phyloP scores from a whole-genome alignment of 2,888 invertebrate species.

The Selenia dentaria region DNA sequence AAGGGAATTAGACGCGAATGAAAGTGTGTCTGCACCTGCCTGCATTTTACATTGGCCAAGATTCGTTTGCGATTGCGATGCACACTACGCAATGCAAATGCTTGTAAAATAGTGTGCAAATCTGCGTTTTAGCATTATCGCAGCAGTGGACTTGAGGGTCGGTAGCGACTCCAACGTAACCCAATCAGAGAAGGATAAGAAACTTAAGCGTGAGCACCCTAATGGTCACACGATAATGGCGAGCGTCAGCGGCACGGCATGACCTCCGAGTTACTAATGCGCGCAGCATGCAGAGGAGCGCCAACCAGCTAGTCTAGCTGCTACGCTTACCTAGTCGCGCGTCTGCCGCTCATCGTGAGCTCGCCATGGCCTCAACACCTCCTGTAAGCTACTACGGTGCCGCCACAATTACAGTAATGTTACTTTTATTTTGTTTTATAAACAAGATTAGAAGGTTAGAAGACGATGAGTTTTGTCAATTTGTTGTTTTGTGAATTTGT shows the following conservation, averaged over 20 bases:
- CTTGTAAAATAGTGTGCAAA: too few relatives aligned
- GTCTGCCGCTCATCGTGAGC: not conserved
- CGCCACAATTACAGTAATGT: constrained; percentile 20
- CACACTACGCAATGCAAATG: too few relatives aligned
- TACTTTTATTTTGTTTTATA: constrained; percentile 2
- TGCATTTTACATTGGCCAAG: too few relatives aligned
- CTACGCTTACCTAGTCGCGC: not conserved
- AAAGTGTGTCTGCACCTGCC: too few relatives aligned
- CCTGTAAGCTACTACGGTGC: constrained; percentile 1
- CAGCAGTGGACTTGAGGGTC: too few relatives aligned
- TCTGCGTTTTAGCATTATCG: too few relatives aligned
- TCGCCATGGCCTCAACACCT: not conserved
- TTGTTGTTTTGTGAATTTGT: constrained; percentile 1
- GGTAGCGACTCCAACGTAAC: too few relatives aligned
- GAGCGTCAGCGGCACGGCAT: not conserved
- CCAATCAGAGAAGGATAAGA: too few relatives aligned
- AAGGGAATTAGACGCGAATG: too few relatives aligned
- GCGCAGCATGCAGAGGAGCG: not conserved
- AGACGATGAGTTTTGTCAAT: constrained; percentile 5
- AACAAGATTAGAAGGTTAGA: not conserved
- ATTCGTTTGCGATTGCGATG: too few relatives aligned
- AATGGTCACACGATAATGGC: not conserved
- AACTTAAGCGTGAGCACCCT: too few relatives aligned
- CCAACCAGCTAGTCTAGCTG: not conserved
- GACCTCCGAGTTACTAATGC: not conserved